Evolutionary conservation across 2,888 invertebrate genomes (phyloP).

Genomic region (Rhorus exstirpatorius): DNA sequence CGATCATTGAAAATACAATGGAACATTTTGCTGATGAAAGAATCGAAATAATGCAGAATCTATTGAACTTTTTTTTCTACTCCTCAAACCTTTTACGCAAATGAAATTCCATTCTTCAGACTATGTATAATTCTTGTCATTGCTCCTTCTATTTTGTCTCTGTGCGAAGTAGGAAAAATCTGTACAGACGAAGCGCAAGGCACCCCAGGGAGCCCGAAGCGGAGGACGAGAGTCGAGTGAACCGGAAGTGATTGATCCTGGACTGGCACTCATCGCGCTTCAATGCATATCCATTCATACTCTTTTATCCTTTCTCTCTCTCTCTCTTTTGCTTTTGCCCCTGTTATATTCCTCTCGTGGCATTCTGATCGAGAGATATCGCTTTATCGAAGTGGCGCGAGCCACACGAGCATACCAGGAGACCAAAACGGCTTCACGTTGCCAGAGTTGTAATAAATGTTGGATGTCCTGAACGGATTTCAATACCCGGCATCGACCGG

Average conservation of each 20-base stretch:
- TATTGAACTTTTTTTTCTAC: not conserved
- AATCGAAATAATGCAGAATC: not conserved
- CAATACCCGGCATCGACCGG: slow-evolving; percentile 69
- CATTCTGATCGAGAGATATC: slow-evolving; percentile 37
- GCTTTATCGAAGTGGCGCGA: slow-evolving; percentile 51
- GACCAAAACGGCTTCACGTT: slow-evolving; percentile 47
- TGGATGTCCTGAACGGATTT: slow-evolving; percentile 73
- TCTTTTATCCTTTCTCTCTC: slow-evolving; percentile 8
- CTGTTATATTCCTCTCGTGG: not conserved
- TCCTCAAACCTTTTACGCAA: not conserved
- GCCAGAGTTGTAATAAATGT: slow-evolving; percentile 74
- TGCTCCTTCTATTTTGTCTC: not conserved
- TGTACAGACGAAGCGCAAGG: slow-evolving; percentile 11
- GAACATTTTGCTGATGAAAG: not conserved
- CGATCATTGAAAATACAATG: not conserved
- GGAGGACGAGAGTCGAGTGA: slow-evolving; percentile 46
- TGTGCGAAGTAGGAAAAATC: slow-evolving; percentile 3
- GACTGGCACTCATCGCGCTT: slow-evolving; percentile 48
- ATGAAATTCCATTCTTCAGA: slow-evolving; percentile 10
- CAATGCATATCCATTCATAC: slow-evolving; percentile 44
- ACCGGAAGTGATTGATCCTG: slow-evolving; percentile 68
- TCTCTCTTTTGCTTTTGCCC: not conserved
- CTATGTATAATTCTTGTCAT: not conserved
- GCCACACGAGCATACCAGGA: slow-evolving; percentile 42
- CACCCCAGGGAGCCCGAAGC: slow-evolving; percentile 9